Conservation (phyloP, 2,888 invertebrate species). For the Chesias legatella region DNA sequence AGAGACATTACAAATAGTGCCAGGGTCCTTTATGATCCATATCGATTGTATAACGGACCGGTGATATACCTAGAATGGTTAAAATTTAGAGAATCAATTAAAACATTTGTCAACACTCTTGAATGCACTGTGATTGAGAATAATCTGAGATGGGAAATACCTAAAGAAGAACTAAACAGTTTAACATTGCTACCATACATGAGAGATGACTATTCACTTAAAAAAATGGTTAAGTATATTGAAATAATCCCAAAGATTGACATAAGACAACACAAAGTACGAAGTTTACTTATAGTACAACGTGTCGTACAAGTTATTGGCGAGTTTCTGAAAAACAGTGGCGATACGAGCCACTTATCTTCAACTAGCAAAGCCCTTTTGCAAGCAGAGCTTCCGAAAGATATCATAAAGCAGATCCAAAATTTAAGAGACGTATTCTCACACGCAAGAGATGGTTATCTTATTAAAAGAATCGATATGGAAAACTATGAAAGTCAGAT, state of each 20-base stretch:
- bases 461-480: conserved; percentile 3
- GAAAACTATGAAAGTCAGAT: conserved; percentile 1
- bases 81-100: conserved; percentile 9
- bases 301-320: conserved; percentile 8
- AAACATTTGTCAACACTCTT: background rate
- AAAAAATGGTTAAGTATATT: conserved; percentile 8
- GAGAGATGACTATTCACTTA: conserved; percentile 11
- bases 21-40: background rate
- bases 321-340: conserved; percentile 6
- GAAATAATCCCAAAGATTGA: conserved; percentile 1
- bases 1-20: background rate
- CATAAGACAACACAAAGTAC: conserved; percentile 2
- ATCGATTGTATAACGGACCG: conserved; percentile 7
- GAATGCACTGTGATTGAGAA: background rate
- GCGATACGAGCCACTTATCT: conserved; percentile 7
- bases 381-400: conserved; percentile 5
- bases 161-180: conserved; percentile 3
- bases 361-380: conserved; percentile 5
- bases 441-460: conserved; percentile 4
- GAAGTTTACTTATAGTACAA: conserved; percentile 1
- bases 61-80: conserved; percentile 17
- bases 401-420: background rate
- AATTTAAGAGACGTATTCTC: conserved; percentile 8
- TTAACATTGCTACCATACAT: conserved; percentile 8
- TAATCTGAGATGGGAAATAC: conserved; percentile 3